Evolutionary conservation across 2,888 invertebrate genomes (phyloP).

Genomic region (Tethea ocularis): DNA sequence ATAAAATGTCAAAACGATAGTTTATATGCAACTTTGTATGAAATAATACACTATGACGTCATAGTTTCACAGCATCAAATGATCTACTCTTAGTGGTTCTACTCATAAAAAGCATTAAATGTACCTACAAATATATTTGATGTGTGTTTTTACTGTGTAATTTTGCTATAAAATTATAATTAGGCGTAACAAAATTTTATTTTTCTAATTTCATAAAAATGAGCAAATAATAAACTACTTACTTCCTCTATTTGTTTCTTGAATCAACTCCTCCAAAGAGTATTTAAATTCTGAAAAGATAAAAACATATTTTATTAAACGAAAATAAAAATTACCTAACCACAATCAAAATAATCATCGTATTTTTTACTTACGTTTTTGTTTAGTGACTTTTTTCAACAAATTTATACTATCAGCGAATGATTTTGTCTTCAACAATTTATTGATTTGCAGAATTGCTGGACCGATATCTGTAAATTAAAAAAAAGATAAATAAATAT

Average conservation of each 20-base stretch:
- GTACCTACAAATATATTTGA: too few relatives aligned
- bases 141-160: too few relatives aligned
- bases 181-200: background rate
- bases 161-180: too few relatives aligned
- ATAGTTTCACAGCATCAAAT: too few relatives aligned
- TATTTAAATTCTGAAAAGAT: constrained; percentile 60
- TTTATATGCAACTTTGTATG: too few relatives aligned
- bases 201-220: background rate
- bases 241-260: constrained; percentile 53
- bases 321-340: constrained; percentile 4
- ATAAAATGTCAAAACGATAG: too few relatives aligned
- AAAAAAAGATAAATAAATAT: background rate
- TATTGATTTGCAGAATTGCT: constrained; percentile 41
- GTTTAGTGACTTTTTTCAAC: constrained; percentile 46
- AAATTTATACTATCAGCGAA: constrained; percentile 42
- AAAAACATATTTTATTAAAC: background rate
- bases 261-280: constrained; percentile 56
- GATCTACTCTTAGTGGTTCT: too few relatives aligned
- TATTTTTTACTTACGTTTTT: constrained; percentile 50
- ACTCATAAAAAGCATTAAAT: too few relatives aligned
- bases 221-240: constrained; percentile 40
- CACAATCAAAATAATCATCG: background rate
- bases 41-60: too few relatives aligned
- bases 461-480: constrained; percentile 51
- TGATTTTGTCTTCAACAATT: constrained; percentile 32